Base-by-base conservation (phyloP, 2,113 vertebrate genomes). In the Labeo rohita region DNA sequence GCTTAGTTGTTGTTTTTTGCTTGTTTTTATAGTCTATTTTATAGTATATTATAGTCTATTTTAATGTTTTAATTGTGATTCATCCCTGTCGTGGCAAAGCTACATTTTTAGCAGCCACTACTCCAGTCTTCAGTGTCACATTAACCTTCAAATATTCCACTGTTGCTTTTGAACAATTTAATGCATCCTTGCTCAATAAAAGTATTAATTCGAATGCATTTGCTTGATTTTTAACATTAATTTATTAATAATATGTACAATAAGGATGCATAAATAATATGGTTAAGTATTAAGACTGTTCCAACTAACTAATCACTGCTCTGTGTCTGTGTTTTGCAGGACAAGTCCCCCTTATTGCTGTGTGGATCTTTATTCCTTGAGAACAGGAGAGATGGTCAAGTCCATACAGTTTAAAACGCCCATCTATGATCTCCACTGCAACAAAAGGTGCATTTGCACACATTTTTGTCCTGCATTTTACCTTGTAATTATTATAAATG, bases 351-450 rank as follows among this genome's bases (percentile, higher is more conserved):
- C 98, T 0, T 99, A 98, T 90, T 98, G 97, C 85, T 99, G 97
- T 85, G 97, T 97, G 49, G 98, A 99, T 94, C 95, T 99, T 3
- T 97, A 98, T 88, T 99, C 98, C 70, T 92, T 99, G 81, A 94
- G 97, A 66, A 98, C 97, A 0, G 98, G 98, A 18, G 98, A 99
- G 90, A 98, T 99, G 96, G 98, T 98, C 80, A 99, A 99, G 88
- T 99, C 98, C 3, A 98, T 99, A 90, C 98, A 99, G 91, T 99
- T 99, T 94, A 99, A 99, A 93, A 99, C 98, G 0, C 96, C 98
- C 4, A 99, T 99, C 92, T 99, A 98, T 86, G 97, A 99, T 84
- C 95, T 99, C 18, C 96, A 99, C 87, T 99, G 98, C 93, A 99
- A 98, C 92, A 97, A 98, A 93, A 95, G 96, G 98, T 99, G 94